Evolutionary conservation across 1,140 invertebrate species (phyloP).

Genomic region (Andrena cerasifolii): DNA sequence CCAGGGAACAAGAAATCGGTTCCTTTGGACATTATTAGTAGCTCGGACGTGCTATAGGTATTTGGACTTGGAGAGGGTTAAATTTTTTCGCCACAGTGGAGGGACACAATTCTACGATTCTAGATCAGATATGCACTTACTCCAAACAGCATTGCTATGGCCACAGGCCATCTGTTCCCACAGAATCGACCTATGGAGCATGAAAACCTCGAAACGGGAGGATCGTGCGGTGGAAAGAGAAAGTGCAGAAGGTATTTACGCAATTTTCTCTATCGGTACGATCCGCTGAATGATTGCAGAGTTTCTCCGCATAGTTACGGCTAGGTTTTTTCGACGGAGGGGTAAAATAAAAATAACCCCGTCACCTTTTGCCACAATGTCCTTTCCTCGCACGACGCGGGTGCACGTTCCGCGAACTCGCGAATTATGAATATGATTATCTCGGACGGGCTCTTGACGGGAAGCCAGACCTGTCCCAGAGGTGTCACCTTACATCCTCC

Average conservation of each 20-base stretch:
- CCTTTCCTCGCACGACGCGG: constrained; percentile 47
- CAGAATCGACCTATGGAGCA: too few species aligned
- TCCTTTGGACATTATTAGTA: too few species aligned
- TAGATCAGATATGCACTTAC: background rate
- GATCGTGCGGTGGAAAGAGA: background rate
- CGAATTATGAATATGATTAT: constrained; percentile 80
- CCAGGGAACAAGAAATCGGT: too few species aligned
- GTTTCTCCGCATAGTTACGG: background rate
- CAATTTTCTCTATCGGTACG: background rate
- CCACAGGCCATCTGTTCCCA: background rate
- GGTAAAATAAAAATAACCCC: constrained; percentile 29
- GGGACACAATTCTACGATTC: background rate
- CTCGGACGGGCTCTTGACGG: constrained; percentile 76
- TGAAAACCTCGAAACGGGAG: background rate
- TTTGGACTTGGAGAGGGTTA: too few species aligned
- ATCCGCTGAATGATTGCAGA: background rate
- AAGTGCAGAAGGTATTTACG: background rate
- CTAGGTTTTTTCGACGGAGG: background rate
- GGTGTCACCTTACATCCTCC: constrained; percentile 78
- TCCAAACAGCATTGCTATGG: background rate
- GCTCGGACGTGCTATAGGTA: too few species aligned
- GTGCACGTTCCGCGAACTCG: constrained; percentile 75
- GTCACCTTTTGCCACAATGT: constrained; percentile 39
- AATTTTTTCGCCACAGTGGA: too few species aligned
- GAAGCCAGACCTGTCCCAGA: constrained; percentile 74